Conservation (phyloP, 2,797 vertebrate species). For the Pelobates cultripes region DNA sequence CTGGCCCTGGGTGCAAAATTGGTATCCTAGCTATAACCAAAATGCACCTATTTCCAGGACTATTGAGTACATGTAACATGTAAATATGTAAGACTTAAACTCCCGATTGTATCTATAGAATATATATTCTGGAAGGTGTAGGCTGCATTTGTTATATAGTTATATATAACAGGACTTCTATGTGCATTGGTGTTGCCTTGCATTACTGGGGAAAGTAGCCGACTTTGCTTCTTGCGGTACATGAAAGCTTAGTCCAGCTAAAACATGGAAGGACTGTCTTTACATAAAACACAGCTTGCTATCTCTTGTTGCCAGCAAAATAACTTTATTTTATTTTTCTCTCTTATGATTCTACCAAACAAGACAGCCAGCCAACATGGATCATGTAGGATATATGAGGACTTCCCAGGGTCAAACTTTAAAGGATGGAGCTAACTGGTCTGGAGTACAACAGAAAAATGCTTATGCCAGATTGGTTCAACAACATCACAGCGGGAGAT, state of each 20-base stretch:
- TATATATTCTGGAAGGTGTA: too few relatives aligned
- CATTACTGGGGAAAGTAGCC: too few relatives aligned
- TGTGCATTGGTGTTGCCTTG: too few relatives aligned
- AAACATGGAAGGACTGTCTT: background rate
- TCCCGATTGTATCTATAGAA: too few relatives aligned
- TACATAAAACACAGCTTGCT: background rate
- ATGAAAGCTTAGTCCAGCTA: background rate
- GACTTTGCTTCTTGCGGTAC: too few relatives aligned
- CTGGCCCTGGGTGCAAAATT: too few relatives aligned
- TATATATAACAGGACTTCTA: too few relatives aligned
- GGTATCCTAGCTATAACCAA: too few relatives aligned
- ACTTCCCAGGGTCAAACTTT: constrained; percentile 59
- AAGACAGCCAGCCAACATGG: constrained; percentile 66
- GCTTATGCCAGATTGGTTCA: constrained; percentile 81
- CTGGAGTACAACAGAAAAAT: constrained; percentile 74
- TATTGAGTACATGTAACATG: too few relatives aligned
- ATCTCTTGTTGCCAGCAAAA: background rate
- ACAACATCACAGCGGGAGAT: constrained; percentile 81
- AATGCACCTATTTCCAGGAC: too few relatives aligned
- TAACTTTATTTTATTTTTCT: constrained; percentile 26
- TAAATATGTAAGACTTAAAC: too few relatives aligned
- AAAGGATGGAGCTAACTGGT: constrained; percentile 67
- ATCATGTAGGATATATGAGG: constrained; percentile 70
- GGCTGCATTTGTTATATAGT: too few relatives aligned
- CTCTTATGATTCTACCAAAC: constrained; percentile 56